Percentiles rank a stretch among this genome's conserved stretches.
Evolutionary conservation across 2,797 vertebrate genomes (phyloP).

Genomic region (Semotilus atromaculatus): DNA sequence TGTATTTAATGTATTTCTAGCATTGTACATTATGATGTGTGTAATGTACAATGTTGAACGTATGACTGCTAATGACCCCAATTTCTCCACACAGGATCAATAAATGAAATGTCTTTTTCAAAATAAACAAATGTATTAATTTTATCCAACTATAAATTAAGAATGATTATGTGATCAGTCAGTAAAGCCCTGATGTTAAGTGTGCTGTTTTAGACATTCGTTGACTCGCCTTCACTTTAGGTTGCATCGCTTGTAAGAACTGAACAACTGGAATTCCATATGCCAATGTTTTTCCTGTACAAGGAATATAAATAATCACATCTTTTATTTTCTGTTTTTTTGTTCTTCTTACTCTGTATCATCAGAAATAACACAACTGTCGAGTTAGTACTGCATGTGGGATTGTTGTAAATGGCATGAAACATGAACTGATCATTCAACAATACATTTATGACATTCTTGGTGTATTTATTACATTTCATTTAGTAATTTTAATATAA

Average conservation of each 20-base stretch:
- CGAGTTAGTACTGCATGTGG: not conserved
- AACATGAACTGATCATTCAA: not conserved
- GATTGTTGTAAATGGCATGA: not conserved
- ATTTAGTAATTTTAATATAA: not conserved
- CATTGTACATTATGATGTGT: not conserved
- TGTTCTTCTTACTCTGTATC: not conserved
- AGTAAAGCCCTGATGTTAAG: not conserved
- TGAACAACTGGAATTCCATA: slow-evolving; percentile 92
- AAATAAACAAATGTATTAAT: not conserved
- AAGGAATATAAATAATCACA: not conserved
- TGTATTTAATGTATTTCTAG: not conserved
- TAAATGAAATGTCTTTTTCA: not conserved
- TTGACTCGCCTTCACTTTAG: slow-evolving; percentile 83
- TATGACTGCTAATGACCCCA: not conserved
- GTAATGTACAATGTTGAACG: not conserved
- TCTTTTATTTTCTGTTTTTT: not conserved
- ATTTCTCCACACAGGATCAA: not conserved
- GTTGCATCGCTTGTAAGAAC: slow-evolving; percentile 82
- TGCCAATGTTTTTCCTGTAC: slow-evolving; percentile 92
- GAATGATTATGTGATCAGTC: not conserved
- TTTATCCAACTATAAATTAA: not conserved
- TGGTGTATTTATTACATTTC: not conserved
- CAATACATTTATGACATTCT: not conserved
- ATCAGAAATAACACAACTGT: not conserved
- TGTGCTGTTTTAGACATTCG: slow-evolving; percentile 4